Evolutionary conservation across 2,888 invertebrate genomes (phyloP).

Genomic region (Athripsodes cinereus): DNA sequence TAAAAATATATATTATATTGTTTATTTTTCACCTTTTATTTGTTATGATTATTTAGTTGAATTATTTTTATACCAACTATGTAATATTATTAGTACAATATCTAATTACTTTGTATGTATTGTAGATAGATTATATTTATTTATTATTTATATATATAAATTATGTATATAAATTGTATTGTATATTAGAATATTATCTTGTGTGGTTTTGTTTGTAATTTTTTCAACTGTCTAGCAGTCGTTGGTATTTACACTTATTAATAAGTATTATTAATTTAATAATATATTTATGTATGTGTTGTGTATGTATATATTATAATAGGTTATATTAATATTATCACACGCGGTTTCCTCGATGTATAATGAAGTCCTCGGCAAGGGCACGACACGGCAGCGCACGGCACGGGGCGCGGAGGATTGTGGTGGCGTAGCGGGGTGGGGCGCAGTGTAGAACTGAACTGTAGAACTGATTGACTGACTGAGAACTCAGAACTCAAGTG

Average conservation of each 20-base stretch:
- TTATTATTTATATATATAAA: too few relatives aligned
- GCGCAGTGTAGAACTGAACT: constrained; percentile 27
- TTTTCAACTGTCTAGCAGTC: too few relatives aligned
- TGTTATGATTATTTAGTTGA: not conserved
- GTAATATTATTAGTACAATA: too few relatives aligned
- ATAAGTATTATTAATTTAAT: not conserved
- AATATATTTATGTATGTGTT: not conserved
- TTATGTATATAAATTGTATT: too few relatives aligned
- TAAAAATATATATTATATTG: constrained; percentile 1
- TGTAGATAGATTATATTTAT: too few relatives aligned
- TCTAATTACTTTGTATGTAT: too few relatives aligned
- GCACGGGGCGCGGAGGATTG: constrained; percentile 35
- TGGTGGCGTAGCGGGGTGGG: constrained; percentile 34
- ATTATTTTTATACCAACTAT: too few relatives aligned
- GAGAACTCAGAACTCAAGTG: constrained; percentile 8
- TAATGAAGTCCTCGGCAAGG: constrained; percentile 38
- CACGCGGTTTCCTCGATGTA: constrained; percentile 51
- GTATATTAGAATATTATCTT: too few relatives aligned
- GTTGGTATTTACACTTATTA: constrained; percentile 16
- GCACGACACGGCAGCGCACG: constrained; percentile 18
- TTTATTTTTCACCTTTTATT: not conserved
- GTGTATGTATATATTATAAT: not conserved
- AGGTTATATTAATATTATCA: constrained; percentile 34
- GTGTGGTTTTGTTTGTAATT: too few relatives aligned
- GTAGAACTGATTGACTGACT: too few relatives aligned